phyloP scores from a whole-genome alignment of 2,797 vertebrate genomes.

The Botia almorhae region DNA sequence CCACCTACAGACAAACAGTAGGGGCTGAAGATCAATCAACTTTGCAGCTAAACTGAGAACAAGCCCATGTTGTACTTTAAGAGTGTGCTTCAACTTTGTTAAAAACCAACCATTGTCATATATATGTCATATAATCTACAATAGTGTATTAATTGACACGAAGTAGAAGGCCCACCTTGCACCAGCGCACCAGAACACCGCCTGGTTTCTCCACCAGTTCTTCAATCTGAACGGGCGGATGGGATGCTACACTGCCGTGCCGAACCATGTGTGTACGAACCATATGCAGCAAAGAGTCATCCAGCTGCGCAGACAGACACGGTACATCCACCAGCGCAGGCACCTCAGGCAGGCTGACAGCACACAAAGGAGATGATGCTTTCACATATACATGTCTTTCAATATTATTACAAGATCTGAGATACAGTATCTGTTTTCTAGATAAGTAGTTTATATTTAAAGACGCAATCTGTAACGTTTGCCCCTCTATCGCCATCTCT shows the following conservation, averaged over 20 bases:
- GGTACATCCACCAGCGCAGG: slow-evolving; percentile 92
- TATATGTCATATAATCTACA: background rate
- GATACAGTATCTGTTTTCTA: background rate
- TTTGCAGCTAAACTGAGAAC: background rate
- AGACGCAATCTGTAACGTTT: no score
- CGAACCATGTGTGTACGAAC: slow-evolving; percentile 85
- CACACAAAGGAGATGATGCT: background rate
- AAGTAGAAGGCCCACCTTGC: slow-evolving; percentile 82
- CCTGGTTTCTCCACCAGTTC: slow-evolving; percentile 94
- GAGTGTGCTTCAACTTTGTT: no score
- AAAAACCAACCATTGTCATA: no score
- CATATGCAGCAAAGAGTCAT: slow-evolving; percentile 87
- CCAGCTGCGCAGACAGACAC: slow-evolving; percentile 92
- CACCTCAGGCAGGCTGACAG: slow-evolving; percentile 91
- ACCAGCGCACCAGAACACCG: slow-evolving; percentile 92
- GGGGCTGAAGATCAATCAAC: background rate
- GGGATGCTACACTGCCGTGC: slow-evolving; percentile 89
- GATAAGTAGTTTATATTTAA: background rate
- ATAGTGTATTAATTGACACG: background rate
- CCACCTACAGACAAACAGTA: slow-evolving; percentile 79
- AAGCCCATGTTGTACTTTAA: no score
- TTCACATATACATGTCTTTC: background rate
- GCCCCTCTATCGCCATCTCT: no score
- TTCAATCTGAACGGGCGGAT: slow-evolving; percentile 93
- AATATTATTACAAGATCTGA: no score